Evolutionary conservation across 2,888 invertebrate genomes (phyloP).

Genomic region (Pocota personata): DNA sequence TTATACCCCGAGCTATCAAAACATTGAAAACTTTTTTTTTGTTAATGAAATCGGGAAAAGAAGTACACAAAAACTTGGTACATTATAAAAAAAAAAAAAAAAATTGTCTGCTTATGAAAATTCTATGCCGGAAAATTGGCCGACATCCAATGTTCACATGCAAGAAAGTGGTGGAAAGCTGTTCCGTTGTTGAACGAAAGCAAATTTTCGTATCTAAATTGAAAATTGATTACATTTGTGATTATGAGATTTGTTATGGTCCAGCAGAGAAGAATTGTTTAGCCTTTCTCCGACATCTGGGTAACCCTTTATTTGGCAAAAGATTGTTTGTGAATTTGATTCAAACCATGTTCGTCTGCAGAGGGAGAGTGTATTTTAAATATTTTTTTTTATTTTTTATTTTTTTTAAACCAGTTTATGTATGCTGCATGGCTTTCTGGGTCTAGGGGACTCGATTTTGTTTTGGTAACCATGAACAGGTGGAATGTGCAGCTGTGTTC

Average conservation of each 20-base stretch:
- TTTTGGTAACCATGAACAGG: constrained; percentile 31
- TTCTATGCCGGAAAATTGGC: constrained; percentile 47
- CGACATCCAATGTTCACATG: constrained; percentile 31
- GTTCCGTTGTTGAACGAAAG: background rate
- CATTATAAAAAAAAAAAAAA: too few species aligned
- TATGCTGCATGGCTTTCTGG: background rate
- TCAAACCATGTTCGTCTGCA: background rate
- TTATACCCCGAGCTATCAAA: constrained; percentile 22
- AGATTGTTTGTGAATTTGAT: constrained; percentile 2
- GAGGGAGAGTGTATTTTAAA: background rate
- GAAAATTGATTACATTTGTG: constrained; percentile 37
- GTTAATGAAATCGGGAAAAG: background rate
- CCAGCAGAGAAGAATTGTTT: background rate
- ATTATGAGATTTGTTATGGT: constrained; percentile 20
- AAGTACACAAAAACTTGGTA: background rate
- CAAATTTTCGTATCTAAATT: constrained; percentile 19
- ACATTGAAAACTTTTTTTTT: background rate
- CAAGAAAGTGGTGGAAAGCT: constrained; percentile 20
- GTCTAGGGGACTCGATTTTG: background rate
- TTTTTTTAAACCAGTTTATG: constrained; percentile 4
- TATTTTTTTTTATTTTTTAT: too few species aligned
- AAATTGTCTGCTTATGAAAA: background rate
- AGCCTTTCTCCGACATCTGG: background rate
- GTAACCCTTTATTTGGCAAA: constrained; percentile 19
- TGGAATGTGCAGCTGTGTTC: constrained; percentile 31